Base-by-base conservation (phyloP, 2,797 vertebrate species). In the Podarcis lilfordi region DNA sequence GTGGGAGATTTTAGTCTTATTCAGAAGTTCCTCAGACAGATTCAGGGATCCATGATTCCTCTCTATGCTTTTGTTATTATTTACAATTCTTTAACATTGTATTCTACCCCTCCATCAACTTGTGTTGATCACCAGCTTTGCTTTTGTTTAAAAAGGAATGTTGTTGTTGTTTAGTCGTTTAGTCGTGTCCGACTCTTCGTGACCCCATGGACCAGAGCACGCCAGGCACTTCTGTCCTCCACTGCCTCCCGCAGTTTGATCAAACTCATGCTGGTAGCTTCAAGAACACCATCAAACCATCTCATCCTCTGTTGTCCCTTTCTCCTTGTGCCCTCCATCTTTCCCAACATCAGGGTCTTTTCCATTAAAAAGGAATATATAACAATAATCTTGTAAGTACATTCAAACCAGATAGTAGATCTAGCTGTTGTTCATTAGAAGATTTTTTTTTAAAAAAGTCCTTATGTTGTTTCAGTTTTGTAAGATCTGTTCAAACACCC, bases 371-470 rank as follows among this genome's bases (percentile, higher is more conserved):
- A 80, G 43, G 55, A 80, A 85, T 71, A 90, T 40, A 86, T 32
- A 77, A 76, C 82, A 32, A 0, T 29, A 25, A 27, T 80, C 85
- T 64, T 78, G 40, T 85, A 68, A 85, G 29, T 88, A 5, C 0
- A 0, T 35, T 71, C 4, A 78, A 59, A 77, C 8, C 69, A 72
- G 93, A 17, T 85, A 88, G 37, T 87, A 89, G 90, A 25, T 37
- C 69, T 71, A 92, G 86, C 91, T 94, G 90, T 87, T 92, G 79
- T 86, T 66, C n/a, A 79, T 79, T 89, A 91, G 79, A 75, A 88
- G 75, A 82, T 68, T 13, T 50, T 85, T 89, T 76, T 37, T n/a
- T 32, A 32, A 32, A 32, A 85, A 86, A 81, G 75, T 50, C 27
- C 35, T 50, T 81, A 40, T 84, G 77, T 59, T 87, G 50, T 76